A percentile compares a stretch with the other conserved stretches of the same genome.
These are phyloP conservation scores for Oreochromis niloticus DNA, from an alignment of 2,113 vertebrate species.

Conservation along the genomic window DNA sequence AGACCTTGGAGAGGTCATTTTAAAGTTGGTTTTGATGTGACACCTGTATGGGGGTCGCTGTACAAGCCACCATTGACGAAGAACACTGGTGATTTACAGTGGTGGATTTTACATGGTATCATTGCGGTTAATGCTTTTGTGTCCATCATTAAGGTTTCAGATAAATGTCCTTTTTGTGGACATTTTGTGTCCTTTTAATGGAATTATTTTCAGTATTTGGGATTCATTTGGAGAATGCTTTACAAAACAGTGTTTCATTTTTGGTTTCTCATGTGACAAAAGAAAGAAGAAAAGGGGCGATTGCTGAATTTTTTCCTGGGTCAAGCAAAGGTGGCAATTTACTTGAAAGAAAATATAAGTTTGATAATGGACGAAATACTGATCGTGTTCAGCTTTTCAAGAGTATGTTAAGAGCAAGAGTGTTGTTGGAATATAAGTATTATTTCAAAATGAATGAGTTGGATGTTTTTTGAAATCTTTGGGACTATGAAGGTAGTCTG, in stretches of 20 bases:
- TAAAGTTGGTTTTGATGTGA: neutral
- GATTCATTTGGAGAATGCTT: neutral
- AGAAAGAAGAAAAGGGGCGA: neutral
- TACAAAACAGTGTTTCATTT: neutral
- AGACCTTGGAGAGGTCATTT: neutral
- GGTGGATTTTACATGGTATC: neutral
- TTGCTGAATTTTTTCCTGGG: no score
- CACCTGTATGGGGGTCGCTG: neutral
- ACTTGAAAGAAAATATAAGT: neutral
- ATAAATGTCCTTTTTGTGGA: neutral
- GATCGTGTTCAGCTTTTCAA: fast-evolving
- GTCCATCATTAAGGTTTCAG: neutral
- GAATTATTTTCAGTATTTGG: neutral
- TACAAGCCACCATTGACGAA: neutral
- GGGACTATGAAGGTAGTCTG: neutral
- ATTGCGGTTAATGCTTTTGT: neutral
- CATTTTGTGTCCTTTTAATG: neutral
- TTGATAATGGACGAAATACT: neutral
- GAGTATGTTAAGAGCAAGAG: no score
- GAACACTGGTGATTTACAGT: neutral
- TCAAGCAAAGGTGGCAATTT: neutral
- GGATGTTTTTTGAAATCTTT: neutral
- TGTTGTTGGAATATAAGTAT: no score
- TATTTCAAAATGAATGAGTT: no score
- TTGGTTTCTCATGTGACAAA: neutral